Conservation (phyloP, 2,797 vertebrate genomes). For the Chiloscyllium punctatum region DNA sequence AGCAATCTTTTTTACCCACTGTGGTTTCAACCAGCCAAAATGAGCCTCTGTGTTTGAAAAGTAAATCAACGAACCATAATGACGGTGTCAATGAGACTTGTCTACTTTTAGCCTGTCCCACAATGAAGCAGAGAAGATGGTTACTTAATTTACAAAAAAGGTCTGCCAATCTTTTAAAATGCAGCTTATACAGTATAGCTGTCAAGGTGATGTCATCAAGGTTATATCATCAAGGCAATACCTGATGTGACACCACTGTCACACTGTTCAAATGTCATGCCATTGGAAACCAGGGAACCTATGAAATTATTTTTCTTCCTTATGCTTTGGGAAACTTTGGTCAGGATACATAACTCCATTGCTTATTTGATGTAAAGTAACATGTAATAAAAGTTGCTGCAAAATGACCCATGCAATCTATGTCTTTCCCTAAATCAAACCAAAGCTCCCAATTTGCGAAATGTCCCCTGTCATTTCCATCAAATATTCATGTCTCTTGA, state of each 20-base stretch:
- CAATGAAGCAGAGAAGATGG: too few species aligned
- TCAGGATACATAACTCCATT: background rate
- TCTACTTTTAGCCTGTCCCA: too few species aligned
- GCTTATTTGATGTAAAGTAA: background rate
- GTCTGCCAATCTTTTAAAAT: too few species aligned
- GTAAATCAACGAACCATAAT: too few species aligned
- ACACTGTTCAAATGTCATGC: background rate
- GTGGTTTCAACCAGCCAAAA: too few species aligned
- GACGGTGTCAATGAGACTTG: too few species aligned
- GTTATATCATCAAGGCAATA: too few species aligned
- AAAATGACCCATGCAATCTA: background rate
- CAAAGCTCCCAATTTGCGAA: background rate
- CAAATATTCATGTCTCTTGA: background rate
- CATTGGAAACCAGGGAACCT: background rate
- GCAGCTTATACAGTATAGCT: too few species aligned
- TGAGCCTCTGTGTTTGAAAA: too few species aligned
- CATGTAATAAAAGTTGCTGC: background rate
- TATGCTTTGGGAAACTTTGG: background rate
- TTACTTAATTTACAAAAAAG: too few species aligned
- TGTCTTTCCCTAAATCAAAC: background rate
- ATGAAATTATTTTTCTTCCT: background rate
- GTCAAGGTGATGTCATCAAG: too few species aligned
- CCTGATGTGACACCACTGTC: background rate
- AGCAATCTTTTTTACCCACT: too few species aligned
- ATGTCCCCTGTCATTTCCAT: background rate